Base-by-base conservation (phyloP, 2,888 invertebrate species). In the Rhamnusium bicolor region DNA sequence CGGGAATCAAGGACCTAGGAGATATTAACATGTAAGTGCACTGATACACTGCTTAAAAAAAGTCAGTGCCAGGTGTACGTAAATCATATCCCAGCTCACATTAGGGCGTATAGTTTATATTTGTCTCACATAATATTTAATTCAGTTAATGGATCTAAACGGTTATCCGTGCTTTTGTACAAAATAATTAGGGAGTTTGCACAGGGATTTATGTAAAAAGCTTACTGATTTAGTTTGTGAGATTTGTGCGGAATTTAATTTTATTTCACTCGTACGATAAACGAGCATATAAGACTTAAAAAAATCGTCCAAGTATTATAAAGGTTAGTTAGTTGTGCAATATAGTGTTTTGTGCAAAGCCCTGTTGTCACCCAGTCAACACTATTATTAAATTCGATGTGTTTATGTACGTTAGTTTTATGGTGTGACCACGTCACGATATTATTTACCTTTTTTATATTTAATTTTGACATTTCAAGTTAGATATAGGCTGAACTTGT, bases 21-120 rank as follows among this genome's bases (percentile, higher is more conserved):
- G 85, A 81, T 85, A 83, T 77, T 85, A 84, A 85, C 82, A 85
- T 82, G 85, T 85, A 86, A 86, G 85, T 86, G 83, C 83, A 82
- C 75, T 75, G 77, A 73, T 74, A 69, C 74, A 74, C 74, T 74
- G 77, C 77, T 71, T 62, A 19, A 51, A 69, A 49, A 62, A 79
- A 77, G 69, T 72, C 79, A 80, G 80, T 78, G 78, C 76, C 81
- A 82, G 78, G 77, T 81, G 81, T 81, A 80, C 80, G 65, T 46
- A 14, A 47, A 56, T 70, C 71, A 69, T 73, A 65, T 72, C 49
- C 14, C 66, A n/a, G 69, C 54, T 70, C 65, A n/a, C 10, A 10
- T 51, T n/a, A 51, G 6, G 21, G 61, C 46, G 56, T 51, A 68
- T 69, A 46, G 56, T 27, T 58, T 51, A 40, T 49, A 51, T 66